Percentiles rank a stretch among this genome's conserved stretches.
These are phyloP conservation scores for Lithobates pipiens DNA, from an alignment of 2,797 vertebrate species.

Conservation along the genomic window DNA sequence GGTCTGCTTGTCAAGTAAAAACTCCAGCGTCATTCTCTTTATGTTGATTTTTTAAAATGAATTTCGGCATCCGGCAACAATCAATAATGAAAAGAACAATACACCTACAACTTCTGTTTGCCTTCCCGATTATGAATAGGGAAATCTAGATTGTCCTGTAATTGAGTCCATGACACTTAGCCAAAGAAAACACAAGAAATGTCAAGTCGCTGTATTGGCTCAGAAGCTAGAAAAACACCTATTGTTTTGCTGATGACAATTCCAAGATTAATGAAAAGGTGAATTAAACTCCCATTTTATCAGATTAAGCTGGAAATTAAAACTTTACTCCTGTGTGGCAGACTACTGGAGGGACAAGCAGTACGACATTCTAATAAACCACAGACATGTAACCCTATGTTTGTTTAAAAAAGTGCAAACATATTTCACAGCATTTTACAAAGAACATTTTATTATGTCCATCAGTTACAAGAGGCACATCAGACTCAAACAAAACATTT, in stretches of 20 bases:
- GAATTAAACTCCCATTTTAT: constrained; percentile 12
- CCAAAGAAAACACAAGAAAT: constrained; percentile 47
- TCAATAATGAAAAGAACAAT: constrained; percentile 19
- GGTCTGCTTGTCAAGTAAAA: background rate
- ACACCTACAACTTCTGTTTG: constrained; percentile 31
- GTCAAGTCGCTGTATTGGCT: constrained; percentile 35
- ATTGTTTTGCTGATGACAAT: constrained; percentile 30
- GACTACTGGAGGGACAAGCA: background rate
- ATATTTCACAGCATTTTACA: background rate
- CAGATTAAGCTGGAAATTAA: background rate
- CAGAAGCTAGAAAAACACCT: constrained; percentile 26
- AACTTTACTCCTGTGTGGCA: background rate
- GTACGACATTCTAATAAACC: background rate
- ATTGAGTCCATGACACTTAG: constrained; percentile 31
- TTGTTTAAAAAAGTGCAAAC: background rate
- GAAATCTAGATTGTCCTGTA: constrained; percentile 35
- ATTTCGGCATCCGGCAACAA: constrained; percentile 18
- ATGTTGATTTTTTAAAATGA: constrained; percentile 1
- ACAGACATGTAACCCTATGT: too few relatives aligned
- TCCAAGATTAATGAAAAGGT: constrained; percentile 24
- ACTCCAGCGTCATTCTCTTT: constrained; percentile 16
- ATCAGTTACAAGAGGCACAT: too few relatives aligned
- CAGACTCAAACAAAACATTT: too few relatives aligned
- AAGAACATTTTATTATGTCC: too few relatives aligned
- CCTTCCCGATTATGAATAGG: constrained; percentile 43